These are phyloP conservation scores for Diadumene lineata DNA, from an alignment of 92 coral and sea anemone species.

Conservation along the genomic window DNA sequence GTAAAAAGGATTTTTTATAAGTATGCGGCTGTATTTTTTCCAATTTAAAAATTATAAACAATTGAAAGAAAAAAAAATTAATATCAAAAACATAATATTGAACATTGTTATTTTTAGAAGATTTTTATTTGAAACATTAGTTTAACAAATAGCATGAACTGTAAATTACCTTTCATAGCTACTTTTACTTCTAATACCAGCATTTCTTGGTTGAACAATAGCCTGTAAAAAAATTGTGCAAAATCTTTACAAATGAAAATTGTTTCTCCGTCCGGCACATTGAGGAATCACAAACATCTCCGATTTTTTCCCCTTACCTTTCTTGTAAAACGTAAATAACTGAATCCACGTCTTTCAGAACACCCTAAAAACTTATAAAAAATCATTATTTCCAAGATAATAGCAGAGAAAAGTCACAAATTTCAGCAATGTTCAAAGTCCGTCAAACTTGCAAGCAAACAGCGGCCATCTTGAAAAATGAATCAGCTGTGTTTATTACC, in stretches of 20 bases:
- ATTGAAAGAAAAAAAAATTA: too few species aligned
- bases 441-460: neutral
- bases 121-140: too few species aligned
- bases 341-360: slow-evolving; percentile 20
- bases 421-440: slow-evolving; percentile 14
- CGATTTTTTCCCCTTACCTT: slow-evolving; percentile 10
- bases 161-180: neutral
- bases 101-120: too few species aligned
- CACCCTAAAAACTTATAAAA: slow-evolving; percentile 3
- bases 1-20: too few species aligned
- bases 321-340: slow-evolving; percentile 23
- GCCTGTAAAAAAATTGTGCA: neutral
- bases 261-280: neutral
- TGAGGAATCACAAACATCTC: neutral
- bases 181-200: neutral
- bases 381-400: slow-evolving; percentile 7
- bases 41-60: too few species aligned
- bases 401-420: neutral
- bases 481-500: slow-evolving; percentile 11
- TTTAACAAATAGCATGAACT: neutral
- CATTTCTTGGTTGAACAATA: neutral
- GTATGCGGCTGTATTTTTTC: too few species aligned
- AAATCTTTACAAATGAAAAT: too few species aligned
- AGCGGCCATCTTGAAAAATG: slow-evolving; percentile 33
- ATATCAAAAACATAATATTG: too few species aligned